A percentile compares a stretch with the other conserved stretches of the same genome.
These are phyloP conservation scores for Distichodus sexfasciatus DNA, from an alignment of 2,797 vertebrate genomes.

Conservation along the genomic window DNA sequence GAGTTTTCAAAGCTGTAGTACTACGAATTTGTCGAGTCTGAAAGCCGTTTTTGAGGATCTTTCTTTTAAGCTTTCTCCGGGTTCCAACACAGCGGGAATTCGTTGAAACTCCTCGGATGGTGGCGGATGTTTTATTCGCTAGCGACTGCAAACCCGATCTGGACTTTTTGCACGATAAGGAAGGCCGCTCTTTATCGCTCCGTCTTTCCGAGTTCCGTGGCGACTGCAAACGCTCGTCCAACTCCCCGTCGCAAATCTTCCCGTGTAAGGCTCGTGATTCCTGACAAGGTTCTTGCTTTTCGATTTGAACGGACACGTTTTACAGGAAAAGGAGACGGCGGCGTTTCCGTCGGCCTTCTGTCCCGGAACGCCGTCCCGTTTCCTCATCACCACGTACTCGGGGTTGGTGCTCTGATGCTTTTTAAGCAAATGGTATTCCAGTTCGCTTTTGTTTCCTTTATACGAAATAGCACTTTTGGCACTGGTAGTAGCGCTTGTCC, in stretches of 20 bases:
- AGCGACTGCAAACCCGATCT: constrained; percentile 54
- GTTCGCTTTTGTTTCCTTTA: constrained; percentile 83
- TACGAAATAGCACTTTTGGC: constrained; percentile 93
- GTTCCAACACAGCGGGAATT: too few relatives aligned
- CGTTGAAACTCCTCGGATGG: too few relatives aligned
- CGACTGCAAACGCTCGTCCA: constrained; percentile 56
- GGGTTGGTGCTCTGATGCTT: constrained; percentile 84
- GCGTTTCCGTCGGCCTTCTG: constrained; percentile 59
- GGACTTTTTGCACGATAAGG: constrained; percentile 50
- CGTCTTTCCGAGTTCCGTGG: constrained; percentile 44
- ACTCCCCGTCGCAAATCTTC: constrained; percentile 60
- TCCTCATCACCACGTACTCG: constrained; percentile 62
- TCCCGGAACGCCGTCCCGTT: constrained; percentile 58
- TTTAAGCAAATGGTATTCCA: constrained; percentile 85
- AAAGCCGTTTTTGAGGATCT: too few relatives aligned
- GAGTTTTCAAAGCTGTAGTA: too few relatives aligned
- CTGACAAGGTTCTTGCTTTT: constrained; percentile 84
- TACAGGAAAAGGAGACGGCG: constrained; percentile 73
- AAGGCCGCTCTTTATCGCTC: constrained; percentile 43
- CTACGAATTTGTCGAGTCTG: constrained; percentile 83
- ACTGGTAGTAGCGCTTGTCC: constrained; percentile 91
- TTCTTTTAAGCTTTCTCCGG: too few relatives aligned
- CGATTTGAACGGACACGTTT: constrained; percentile 86
- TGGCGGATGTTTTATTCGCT: constrained; percentile 63
- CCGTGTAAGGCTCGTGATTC: constrained; percentile 88